These are phyloP conservation scores for Micromys minutus DNA, from an alignment of 2,113 vertebrate genomes.

Conservation along the genomic window DNA sequence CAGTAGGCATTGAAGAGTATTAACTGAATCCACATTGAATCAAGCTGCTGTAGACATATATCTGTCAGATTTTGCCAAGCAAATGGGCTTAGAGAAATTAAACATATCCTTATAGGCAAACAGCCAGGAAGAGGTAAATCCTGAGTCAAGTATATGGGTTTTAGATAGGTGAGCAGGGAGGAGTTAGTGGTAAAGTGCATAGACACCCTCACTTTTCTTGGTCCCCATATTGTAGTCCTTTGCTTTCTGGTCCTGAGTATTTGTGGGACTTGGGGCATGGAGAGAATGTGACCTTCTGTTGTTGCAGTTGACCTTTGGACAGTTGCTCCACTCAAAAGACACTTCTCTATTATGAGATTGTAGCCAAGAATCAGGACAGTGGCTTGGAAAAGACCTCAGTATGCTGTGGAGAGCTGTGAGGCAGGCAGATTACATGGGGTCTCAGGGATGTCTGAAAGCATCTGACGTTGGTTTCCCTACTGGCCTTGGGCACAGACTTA, in stretches of 20 bases:
- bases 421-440: not conserved
- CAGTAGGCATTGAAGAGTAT: not conserved
- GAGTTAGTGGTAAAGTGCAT: not conserved
- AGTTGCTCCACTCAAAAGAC: conserved; percentile 33
- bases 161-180: not conserved
- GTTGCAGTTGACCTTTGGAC: conserved; percentile 37
- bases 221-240: not conserved
- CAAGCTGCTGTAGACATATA: not conserved
- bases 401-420: conserved; percentile 4
- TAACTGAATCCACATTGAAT: conserved; percentile 17
- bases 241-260: conserved; percentile 18
- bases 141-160: not conserved
- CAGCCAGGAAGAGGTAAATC: conserved; percentile 49
- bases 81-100: conserved; percentile 26
- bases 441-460: conserved; percentile 15
- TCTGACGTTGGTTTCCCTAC: not conserved
- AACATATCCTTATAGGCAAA: not conserved
- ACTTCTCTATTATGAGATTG: not conserved
- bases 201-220: not conserved
- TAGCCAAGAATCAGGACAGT: conserved; percentile 30
- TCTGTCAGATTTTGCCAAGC: conserved; percentile 35
- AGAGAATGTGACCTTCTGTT: conserved; percentile 7
- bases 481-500: conserved; percentile 22
- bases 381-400: not conserved
- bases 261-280: not conserved